These are phyloP conservation scores for Lytechinus pictus DNA, from an alignment of 35 echinoderm and acorn worm genomes.

Conservation along the genomic window DNA sequence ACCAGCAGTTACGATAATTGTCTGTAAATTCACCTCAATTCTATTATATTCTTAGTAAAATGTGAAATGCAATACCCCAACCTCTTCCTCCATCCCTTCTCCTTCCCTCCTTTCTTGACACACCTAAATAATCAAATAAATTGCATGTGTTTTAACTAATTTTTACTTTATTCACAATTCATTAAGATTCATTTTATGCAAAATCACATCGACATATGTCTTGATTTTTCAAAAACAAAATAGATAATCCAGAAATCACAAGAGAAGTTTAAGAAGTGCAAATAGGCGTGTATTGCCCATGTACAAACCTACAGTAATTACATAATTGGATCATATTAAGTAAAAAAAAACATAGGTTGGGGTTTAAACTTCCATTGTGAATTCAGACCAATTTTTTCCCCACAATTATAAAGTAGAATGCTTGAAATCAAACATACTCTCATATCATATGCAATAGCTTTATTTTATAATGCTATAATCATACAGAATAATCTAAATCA, in stretches of 20 bases:
- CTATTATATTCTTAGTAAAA: not conserved
- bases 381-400: too few relatives aligned
- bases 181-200: not conserved
- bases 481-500: conserved; percentile 9
- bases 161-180: not conserved
- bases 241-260: too few relatives aligned
- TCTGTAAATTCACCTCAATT: not conserved
- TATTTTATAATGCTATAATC: not conserved
- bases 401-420: too few relatives aligned
- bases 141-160: too few relatives aligned
- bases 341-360: too few relatives aligned
- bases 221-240: not conserved
- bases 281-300: too few relatives aligned
- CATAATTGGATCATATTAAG: too few relatives aligned
- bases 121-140: not conserved
- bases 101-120: too few relatives aligned
- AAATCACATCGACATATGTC: not conserved
- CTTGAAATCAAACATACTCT: not conserved
- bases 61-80: not conserved
- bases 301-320: too few relatives aligned
- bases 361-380: too few relatives aligned
- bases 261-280: too few relatives aligned
- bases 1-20: not conserved
- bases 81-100: too few relatives aligned
- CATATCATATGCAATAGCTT: not conserved